These are phyloP conservation scores for Urophycis tenuis DNA, from an alignment of 2,797 vertebrate species.

Conservation along the genomic window DNA sequence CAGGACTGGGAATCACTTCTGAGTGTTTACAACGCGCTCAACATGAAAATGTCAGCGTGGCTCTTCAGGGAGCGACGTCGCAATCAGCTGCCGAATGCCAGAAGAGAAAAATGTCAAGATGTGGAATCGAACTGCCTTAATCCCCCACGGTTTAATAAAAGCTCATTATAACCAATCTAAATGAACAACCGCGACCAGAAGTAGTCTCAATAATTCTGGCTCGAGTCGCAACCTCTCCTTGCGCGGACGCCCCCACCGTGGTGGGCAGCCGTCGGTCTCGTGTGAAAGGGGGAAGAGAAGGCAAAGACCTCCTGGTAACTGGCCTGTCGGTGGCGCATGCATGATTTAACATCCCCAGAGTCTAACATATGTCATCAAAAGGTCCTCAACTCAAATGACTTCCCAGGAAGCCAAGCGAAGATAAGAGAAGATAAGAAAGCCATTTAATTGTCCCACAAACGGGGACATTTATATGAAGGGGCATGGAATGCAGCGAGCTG, in stretches of 20 bases:
- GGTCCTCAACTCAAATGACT: background rate
- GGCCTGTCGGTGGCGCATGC: constrained; percentile 5
- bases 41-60: constrained; percentile 46
- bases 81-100: constrained; percentile 51
- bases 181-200: constrained; percentile 12
- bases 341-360: constrained; percentile 14
- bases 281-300: constrained; percentile 4
- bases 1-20: constrained; percentile 46
- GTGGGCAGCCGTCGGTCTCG: background rate
- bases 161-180: constrained; percentile 35
- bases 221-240: background rate
- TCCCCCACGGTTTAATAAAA: constrained; percentile 24
- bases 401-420: background rate
- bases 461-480: too few relatives aligned
- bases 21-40: constrained; percentile 37
- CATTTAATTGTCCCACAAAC: too few relatives aligned
- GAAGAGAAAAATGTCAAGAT: constrained; percentile 56
- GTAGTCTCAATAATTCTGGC: constrained; percentile 1
- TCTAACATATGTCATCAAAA: constrained; percentile 2
- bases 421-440: too few relatives aligned
- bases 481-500: background rate
- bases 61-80: constrained; percentile 45
- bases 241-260: constrained; percentile 11
- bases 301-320: background rate
- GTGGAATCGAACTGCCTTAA: constrained; percentile 36